Percentiles rank a stretch among this genome's conserved stretches.
Conservation (phyloP, 2,888 invertebrate species). For the Anticlea derivata region DNA sequence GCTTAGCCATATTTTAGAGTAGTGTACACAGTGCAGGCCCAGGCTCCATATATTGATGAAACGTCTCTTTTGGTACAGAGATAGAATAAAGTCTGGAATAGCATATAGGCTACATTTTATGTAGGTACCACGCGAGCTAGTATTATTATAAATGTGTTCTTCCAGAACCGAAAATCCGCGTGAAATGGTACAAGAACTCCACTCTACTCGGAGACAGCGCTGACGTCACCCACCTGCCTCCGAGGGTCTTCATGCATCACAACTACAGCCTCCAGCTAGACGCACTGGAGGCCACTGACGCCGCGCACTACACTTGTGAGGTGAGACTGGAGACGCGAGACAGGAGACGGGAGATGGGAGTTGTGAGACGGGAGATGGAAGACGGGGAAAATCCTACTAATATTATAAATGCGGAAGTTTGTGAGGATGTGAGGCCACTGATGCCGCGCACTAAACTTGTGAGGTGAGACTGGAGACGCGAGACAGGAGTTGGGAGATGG, state of each 20-base stretch:
- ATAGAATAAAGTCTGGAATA: too few species aligned
- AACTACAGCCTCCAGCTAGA: constrained; percentile 89
- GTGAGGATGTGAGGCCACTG: constrained; percentile 79
- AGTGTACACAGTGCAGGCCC: too few species aligned
- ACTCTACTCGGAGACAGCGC: constrained; percentile 85
- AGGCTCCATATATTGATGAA: too few species aligned
- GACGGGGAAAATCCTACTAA: too few species aligned
- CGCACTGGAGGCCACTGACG: constrained; percentile 81
- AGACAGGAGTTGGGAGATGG: too few species aligned
- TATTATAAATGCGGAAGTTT: too few species aligned
- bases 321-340: constrained; percentile 47
- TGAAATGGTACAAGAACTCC: constrained; percentile 89
- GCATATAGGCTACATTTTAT: too few species aligned
- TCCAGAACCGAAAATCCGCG: constrained; percentile 83
- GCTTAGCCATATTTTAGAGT: too few species aligned
- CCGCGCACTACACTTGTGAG: constrained; percentile 88
- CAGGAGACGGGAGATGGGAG: too few species aligned
- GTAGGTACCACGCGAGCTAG: too few species aligned
- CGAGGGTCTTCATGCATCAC: constrained; percentile 85
- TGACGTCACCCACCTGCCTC: constrained; percentile 76
- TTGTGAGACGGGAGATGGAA: too few species aligned
- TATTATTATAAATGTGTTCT: constrained; percentile 14
- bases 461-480: constrained; percentile 67
- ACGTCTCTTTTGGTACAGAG: too few species aligned
- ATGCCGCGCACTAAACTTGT: constrained; percentile 88